Evolutionary conservation across 2,888 invertebrate genomes (phyloP), one percentile per base, ranked within the genome.

Genomic region (Polyommatus iphigenia): DNA sequence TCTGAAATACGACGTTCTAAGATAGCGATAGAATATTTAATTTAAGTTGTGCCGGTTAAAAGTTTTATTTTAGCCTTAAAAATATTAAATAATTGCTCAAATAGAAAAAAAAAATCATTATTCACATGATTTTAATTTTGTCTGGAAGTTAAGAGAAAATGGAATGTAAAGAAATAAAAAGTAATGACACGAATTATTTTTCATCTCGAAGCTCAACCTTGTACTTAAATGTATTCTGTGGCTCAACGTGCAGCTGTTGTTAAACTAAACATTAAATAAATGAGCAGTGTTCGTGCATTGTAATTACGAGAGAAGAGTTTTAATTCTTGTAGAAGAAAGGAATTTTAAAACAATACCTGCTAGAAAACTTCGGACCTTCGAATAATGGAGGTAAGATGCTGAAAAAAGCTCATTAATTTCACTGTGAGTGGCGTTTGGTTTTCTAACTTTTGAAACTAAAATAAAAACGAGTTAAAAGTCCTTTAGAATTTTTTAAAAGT

Each of bases 391-490:
- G 29, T 67, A 77, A 62, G 50, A 57, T 76, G 41, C 76, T 73
- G 59, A 73, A 80, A 82, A 80, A 85, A 83, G 78, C 79, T 87
- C 90, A 91, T 91, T 90, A 89, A 90, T 90, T 91, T 87, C 86
- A 18, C 89, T 91, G 91, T 83, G 83, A 90, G 88, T 87, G 91
- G 88, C 91, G 84, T 88, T 88, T 85, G 85, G 85, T 85, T 84
- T 84, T 83, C 82, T 80, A 88, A 88, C 85, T 88, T 87, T 76
- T 81, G 72, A 77, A 85, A 86, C 83, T 83, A 81, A 83, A 85
- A 87, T 88, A 88, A 90, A 90, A 87, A 77, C 41, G 46, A 67
- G 41, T 67, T 46, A 41, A 77, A 67, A 24, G 15, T 46, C 24
- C 46, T 46, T 67, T 67, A 29, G 46, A 46, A 77, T 46, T 67